phyloP scores from a whole-genome alignment of 2,113 vertebrate genomes.

The Astatotilapia flaviijosephi region DNA sequence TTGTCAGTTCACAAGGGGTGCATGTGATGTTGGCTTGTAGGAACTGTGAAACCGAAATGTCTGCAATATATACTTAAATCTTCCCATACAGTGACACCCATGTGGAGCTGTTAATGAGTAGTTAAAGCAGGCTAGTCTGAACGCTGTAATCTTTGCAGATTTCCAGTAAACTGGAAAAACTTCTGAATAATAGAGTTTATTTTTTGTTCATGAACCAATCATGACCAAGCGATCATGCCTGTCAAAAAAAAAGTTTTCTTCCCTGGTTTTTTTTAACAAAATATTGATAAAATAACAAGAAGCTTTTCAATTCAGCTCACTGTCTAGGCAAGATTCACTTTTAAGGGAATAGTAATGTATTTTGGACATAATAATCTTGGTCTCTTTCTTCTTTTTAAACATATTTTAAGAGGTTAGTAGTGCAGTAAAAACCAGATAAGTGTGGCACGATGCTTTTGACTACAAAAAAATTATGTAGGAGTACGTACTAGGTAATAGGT shows the following conservation, averaged over 20 bases:
- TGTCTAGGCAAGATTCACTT: background rate
- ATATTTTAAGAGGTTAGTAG: background rate
- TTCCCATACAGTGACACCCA: background rate
- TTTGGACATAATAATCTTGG: background rate
- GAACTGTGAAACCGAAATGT: background rate
- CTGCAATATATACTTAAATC: background rate
- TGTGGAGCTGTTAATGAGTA: background rate
- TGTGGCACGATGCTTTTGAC: background rate
- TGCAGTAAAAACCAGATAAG: background rate
- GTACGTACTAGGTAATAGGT: background rate
- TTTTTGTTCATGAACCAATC: background rate
- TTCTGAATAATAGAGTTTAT: background rate
- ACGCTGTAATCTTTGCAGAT: background rate
- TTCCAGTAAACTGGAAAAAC: background rate
- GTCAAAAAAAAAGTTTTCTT: background rate
- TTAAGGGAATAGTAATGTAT: background rate
- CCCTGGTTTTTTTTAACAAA: background rate
- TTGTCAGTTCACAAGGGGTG: background rate
- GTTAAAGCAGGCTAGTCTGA: background rate
- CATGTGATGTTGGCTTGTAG: background rate
- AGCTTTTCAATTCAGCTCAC: background rate
- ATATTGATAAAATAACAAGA: background rate
- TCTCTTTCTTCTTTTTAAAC: background rate
- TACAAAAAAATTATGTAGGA: background rate
- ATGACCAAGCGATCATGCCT: background rate